Base-by-base conservation (phyloP, 2,113 vertebrate species). In the Terrapene triunguis region DNA sequence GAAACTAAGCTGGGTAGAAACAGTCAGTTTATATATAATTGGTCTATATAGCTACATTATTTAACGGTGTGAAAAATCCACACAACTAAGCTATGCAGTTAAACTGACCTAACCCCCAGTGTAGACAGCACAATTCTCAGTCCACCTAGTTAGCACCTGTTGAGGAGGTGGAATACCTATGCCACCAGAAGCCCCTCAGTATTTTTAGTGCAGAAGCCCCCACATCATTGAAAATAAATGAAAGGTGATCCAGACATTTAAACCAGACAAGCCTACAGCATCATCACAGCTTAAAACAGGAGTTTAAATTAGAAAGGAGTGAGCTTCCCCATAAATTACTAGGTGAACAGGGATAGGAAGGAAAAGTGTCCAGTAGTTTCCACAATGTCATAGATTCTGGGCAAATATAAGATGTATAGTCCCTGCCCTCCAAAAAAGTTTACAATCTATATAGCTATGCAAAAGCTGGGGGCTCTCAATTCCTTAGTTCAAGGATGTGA, bases 381-480 rank as follows among this genome's bases (percentile, higher is more conserved):
- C 24, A 24, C 38, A 76, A 11, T 22, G 65, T 38, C 3, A 7
- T 19, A 22, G 19, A 38, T 72, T 19, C n/a, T n/a, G 65, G n/a
- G 19, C n/a, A 72, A 38, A 72, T 10, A 13, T 5, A n/a, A 72
- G n/a, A 21, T 29, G 11, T 27, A 27, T 65, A 65, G 13, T 14
- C 7, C 11, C 29, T 51, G 8, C 50, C 42, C 19, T 19, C 57
- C 57, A 59, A 2, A 27, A 0, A 3, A 12, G 22, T 27, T 2
- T 2, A 13, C 0, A 0, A 35, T 25, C 12, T 3, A 1, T 0
- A 0, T 1, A 5, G 14, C 1, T 44, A 1, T 29, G 1, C 12
- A 0, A 1, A 80, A 1, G 3, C 1, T 3, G 8, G 0, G 0
- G 1, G 4, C 74, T 21, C 16, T 6, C 21, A 0, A 0, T 1